Conservation (phyloP, 2,797 vertebrate species). For the Dicrostonyx torquatus region DNA sequence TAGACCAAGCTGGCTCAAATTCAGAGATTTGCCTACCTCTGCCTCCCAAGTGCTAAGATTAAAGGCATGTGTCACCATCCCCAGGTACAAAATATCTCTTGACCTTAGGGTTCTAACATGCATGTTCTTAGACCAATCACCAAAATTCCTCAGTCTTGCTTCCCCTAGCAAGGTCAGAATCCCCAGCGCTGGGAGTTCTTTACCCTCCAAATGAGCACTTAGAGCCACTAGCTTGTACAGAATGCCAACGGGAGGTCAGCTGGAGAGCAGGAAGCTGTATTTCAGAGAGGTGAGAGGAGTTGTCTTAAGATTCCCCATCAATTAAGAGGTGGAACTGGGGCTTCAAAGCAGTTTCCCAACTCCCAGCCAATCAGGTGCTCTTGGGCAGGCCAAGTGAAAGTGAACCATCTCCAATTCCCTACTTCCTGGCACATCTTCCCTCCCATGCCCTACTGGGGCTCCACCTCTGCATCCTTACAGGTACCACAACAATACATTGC, state of each 20-base stretch:
- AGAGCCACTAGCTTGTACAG: neutral
- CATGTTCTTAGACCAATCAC: neutral
- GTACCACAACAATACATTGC: conserved; percentile 94
- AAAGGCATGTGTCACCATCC: neutral
- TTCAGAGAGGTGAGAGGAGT: conserved; percentile 21
- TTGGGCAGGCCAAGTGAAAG: neutral
- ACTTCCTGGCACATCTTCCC: neutral
- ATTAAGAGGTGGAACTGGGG: neutral
- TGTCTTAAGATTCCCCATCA: neutral
- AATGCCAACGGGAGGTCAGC: neutral
- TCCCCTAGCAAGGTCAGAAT: neutral
- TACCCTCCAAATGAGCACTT: neutral
- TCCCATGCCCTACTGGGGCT: neutral
- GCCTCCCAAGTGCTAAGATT: neutral
- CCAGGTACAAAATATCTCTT: neutral
- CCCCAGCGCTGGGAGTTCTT: neutral
- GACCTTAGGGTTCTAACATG: neutral
- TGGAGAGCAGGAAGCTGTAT: conserved; percentile 56
- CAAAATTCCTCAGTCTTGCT: neutral
- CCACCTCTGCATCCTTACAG: conserved; percentile 82
- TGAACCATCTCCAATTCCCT: neutral
- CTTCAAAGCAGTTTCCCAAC: neutral
- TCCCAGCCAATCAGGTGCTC: neutral
- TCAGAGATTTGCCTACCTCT: neutral
- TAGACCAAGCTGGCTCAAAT: neutral